A percentile compares a stretch with the other conserved stretches of the same genome.
Evolutionary conservation across 1,140 invertebrate species (phyloP).

Genomic region (Drosophila fuyamai): DNA sequence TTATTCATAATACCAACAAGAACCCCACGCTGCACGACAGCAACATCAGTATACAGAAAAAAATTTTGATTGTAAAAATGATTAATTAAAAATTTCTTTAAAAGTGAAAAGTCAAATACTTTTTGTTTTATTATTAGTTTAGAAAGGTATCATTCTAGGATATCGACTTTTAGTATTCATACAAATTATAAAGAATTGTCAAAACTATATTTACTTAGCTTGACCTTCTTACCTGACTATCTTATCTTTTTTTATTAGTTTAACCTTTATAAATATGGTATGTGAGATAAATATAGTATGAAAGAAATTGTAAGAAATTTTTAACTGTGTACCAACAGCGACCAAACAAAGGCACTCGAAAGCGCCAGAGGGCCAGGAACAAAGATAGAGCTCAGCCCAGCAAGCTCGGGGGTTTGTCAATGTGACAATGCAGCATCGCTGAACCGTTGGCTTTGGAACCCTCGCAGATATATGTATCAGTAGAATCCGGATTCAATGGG

Average conservation of each 20-base stretch:
- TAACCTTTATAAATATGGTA: too few relatives aligned
- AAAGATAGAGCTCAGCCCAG: constrained; percentile 43
- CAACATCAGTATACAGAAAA: not conserved
- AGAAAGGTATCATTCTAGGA: too few relatives aligned
- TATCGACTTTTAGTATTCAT: too few relatives aligned
- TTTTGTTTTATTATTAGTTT: too few relatives aligned
- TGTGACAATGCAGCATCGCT: constrained; percentile 66
- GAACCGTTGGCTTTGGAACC: constrained; percentile 25
- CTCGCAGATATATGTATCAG: constrained; percentile 33
- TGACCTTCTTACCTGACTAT: too few relatives aligned
- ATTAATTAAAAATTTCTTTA: too few relatives aligned
- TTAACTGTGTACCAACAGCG: constrained; percentile 20
- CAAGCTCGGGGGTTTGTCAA: constrained; percentile 56
- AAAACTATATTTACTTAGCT: too few relatives aligned
- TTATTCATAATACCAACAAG: constrained; percentile 66
- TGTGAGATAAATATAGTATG: not conserved
- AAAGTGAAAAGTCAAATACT: too few relatives aligned
- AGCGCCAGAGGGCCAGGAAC: constrained; percentile 56
- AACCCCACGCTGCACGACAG: constrained; percentile 27
- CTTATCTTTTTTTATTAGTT: too few relatives aligned
- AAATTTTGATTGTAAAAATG: not conserved
- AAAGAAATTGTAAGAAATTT: not conserved
- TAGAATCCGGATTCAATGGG: constrained; percentile 24
- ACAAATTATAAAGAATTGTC: too few relatives aligned
- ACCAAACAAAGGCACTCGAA: constrained; percentile 67